These are phyloP conservation scores for Oscheius sp. DNA, from an alignment of 2,888 invertebrate species.

Conservation along the genomic window DNA sequence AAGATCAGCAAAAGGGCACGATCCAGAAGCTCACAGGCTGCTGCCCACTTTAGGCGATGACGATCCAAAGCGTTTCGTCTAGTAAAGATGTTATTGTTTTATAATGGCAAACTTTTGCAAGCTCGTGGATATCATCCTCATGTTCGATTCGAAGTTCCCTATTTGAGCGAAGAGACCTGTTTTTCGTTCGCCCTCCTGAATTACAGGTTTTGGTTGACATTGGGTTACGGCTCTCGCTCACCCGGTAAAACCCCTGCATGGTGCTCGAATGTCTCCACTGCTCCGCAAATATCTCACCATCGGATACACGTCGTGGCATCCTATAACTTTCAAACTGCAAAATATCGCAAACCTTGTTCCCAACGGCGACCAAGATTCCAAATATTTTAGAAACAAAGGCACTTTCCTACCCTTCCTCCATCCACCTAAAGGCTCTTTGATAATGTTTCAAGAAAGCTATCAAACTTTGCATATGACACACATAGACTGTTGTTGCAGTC, in stretches of 20 bases:
- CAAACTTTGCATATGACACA: slow-evolving; percentile 22
- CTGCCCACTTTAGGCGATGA: slow-evolving; percentile 23
- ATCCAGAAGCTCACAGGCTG: slow-evolving; percentile 25
- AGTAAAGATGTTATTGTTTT: not conserved
- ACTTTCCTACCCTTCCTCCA: slow-evolving; percentile 15
- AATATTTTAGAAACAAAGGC: not conserved
- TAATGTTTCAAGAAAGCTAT: not conserved
- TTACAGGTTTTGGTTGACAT: slow-evolving; percentile 2
- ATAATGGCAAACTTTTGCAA: slow-evolving; percentile 6
- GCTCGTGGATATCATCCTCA: slow-evolving; percentile 25
- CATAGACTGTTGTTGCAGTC: slow-evolving; percentile 22
- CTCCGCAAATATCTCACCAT: slow-evolving; percentile 23
- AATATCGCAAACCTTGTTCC: not conserved
- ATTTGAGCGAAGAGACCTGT: slow-evolving; percentile 25
- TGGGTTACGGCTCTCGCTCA: not conserved
- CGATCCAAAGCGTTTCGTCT: slow-evolving; percentile 18
- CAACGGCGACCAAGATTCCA: not conserved
- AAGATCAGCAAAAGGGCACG: slow-evolving; percentile 8
- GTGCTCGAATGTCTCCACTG: slow-evolving; percentile 16
- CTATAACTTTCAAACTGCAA: not conserved
- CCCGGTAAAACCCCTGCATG: slow-evolving; percentile 12
- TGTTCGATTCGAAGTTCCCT: slow-evolving; percentile 21
- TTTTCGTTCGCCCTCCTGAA: slow-evolving; percentile 22
- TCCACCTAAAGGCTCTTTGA: slow-evolving; percentile 10
- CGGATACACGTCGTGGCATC: not conserved